phyloP scores from a whole-genome alignment of 2,888 invertebrate species.

The Allophyes oxyacanthae region DNA sequence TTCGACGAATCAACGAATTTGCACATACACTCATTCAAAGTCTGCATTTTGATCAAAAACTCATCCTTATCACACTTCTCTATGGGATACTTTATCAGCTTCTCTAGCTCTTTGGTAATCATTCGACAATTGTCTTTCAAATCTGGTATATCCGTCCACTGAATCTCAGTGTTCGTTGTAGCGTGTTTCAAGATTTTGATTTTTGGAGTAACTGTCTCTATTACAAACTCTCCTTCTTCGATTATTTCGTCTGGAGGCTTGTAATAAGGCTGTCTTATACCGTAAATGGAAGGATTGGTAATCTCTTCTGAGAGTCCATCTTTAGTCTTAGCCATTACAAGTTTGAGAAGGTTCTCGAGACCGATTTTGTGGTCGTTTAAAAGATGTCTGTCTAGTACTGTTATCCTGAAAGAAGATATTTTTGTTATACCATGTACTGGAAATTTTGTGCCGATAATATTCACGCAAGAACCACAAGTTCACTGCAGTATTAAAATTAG shows the following conservation, averaged over 20 bases:
- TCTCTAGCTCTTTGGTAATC: conserved; percentile 70
- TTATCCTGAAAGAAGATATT: conserved; percentile 72
- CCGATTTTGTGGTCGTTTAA: conserved; percentile 81
- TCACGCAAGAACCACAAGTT: too few species aligned
- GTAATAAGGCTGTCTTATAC: conserved; percentile 75
- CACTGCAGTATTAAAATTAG: too few species aligned
- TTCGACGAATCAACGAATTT: conserved; percentile 82
- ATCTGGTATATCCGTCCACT: conserved; percentile 69
- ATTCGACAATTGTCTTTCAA: conserved; percentile 67
- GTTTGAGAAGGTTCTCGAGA: conserved; percentile 76
- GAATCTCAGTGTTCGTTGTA: conserved; percentile 73
- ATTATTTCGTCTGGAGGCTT: conserved; percentile 67
- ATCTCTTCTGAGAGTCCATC: conserved; percentile 72
- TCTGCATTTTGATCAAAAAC: conserved; percentile 76
- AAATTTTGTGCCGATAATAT: too few species aligned
- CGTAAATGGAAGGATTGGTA: conserved; percentile 43
- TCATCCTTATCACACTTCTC: conserved; percentile 65
- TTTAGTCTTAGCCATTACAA: conserved; percentile 83
- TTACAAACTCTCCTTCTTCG: conserved; percentile 78
- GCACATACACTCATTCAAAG: conserved; percentile 80
- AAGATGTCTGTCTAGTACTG: conserved; percentile 80
- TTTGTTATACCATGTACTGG: too few species aligned
- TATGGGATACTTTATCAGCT: conserved; percentile 63
- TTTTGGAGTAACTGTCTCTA: conserved; percentile 77
- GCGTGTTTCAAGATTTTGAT: conserved; percentile 79